phyloP scores from a whole-genome alignment of 2,888 invertebrate genomes.

The Ophion slaviceki region DNA sequence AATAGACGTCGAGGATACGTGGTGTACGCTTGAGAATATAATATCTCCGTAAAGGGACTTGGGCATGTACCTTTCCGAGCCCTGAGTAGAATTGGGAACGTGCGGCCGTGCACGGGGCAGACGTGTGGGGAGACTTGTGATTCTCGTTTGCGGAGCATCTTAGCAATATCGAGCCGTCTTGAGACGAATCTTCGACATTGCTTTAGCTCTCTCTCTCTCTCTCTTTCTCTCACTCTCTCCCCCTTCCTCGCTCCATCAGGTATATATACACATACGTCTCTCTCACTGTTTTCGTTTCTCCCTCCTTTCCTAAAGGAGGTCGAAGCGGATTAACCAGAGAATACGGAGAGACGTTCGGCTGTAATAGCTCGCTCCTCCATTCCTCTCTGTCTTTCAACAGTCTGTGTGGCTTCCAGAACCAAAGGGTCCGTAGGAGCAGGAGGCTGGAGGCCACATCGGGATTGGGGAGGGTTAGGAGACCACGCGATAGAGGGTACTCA shows the following conservation, averaged over 20 bases:
- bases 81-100: constrained; percentile 44
- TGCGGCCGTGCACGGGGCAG: constrained; percentile 41
- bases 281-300: constrained; percentile 41
- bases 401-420: constrained; percentile 49
- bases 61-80: constrained; percentile 34
- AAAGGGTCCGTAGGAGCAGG: constrained; percentile 58
- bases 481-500: constrained; percentile 77
- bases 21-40: constrained; percentile 65
- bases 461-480: constrained; percentile 50
- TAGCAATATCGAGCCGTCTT: constrained; percentile 76
- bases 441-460: constrained; percentile 24
- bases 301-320: constrained; percentile 65
- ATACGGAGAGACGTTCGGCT: constrained; percentile 56
- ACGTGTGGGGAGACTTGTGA: constrained; percentile 55
- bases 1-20: constrained; percentile 21
- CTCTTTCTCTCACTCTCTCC: constrained; percentile 64
- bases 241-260: constrained; percentile 40
- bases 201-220: constrained; percentile 65
- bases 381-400: constrained; percentile 16
- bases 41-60: constrained; percentile 63
- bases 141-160: constrained; percentile 68
- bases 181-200: constrained; percentile 77
- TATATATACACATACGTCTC: constrained; percentile 36
- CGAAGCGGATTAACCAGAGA: constrained; percentile 78
- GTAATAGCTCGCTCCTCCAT: constrained; percentile 68